A percentile compares a stretch with the other conserved stretches of the same genome.
phyloP scores from a whole-genome alignment of 2,113 vertebrate species.

The Xiphorhynchus elegans region DNA sequence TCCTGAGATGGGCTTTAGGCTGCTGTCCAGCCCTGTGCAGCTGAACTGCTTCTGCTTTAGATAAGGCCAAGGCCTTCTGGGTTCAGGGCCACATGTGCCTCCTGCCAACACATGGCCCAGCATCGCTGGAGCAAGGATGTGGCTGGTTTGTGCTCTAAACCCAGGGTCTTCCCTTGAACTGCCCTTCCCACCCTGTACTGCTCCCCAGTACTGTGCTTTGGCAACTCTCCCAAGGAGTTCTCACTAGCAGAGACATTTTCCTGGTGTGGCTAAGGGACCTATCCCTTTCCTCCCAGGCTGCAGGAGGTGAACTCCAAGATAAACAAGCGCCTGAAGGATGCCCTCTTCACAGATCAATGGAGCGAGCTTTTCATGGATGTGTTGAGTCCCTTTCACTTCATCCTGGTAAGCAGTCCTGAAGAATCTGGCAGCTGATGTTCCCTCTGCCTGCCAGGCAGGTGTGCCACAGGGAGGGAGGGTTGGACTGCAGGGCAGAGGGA shows the following conservation, averaged over 20 bases:
- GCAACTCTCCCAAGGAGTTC: neutral
- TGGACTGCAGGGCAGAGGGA: neutral
- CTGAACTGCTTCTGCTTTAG: neutral
- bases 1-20: neutral
- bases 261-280: neutral
- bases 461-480: neutral
- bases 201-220: neutral
- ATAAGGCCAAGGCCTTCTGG: neutral
- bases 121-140: neutral
- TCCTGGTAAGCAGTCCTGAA: conserved; percentile 81
- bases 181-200: neutral
- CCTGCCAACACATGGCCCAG: neutral
- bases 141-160: neutral
- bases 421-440: neutral
- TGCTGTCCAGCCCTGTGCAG: neutral
- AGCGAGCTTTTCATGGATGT: conserved; percentile 96
- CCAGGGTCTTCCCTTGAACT: neutral
- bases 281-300: conserved; percentile 75
- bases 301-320: conserved; percentile 99
- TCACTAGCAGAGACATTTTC: neutral
- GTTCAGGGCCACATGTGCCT: neutral
- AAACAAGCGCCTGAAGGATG: conserved; percentile 95
- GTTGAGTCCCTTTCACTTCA: conserved; percentile 89
- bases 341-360: conserved; percentile 97
- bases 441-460: neutral